Conservation (phyloP, 2,113 vertebrate species). For the Prunella fulvescens region DNA sequence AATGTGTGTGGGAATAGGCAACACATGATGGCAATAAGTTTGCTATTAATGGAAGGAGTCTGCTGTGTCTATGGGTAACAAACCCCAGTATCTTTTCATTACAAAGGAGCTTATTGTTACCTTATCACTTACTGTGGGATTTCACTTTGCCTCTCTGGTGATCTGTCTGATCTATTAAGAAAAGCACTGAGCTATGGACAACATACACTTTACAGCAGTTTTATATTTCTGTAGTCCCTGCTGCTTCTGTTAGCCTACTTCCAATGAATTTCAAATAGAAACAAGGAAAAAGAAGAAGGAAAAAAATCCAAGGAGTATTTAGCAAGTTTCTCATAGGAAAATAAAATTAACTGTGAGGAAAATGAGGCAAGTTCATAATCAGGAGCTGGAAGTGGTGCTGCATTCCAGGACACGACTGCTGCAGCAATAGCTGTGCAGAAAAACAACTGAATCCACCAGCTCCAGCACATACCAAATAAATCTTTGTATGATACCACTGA, state of each 20-base stretch:
- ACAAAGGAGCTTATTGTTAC: constrained; percentile 49
- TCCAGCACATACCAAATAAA: background rate
- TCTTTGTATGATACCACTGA: background rate
- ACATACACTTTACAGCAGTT: constrained; percentile 33
- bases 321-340: background rate
- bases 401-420: background rate
- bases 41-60: constrained; percentile 50
- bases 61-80: constrained; percentile 22
- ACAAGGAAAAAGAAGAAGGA: background rate
- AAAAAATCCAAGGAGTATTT: background rate
- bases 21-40: constrained; percentile 34
- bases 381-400: background rate
- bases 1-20: constrained; percentile 41
- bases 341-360: background rate
- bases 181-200: constrained; percentile 56
- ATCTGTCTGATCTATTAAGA: constrained; percentile 49
- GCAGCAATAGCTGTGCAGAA: background rate
- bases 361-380: background rate
- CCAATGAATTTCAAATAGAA: constrained; percentile 5
- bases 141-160: constrained; percentile 41
- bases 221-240: constrained; percentile 16
- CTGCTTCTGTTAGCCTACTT: constrained; percentile 14
- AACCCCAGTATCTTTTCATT: constrained; percentile 40
- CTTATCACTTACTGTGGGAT: constrained; percentile 27
- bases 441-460: background rate